phyloP scores from a whole-genome alignment of 2,113 vertebrate species.

The Saguinus imperator region DNA sequence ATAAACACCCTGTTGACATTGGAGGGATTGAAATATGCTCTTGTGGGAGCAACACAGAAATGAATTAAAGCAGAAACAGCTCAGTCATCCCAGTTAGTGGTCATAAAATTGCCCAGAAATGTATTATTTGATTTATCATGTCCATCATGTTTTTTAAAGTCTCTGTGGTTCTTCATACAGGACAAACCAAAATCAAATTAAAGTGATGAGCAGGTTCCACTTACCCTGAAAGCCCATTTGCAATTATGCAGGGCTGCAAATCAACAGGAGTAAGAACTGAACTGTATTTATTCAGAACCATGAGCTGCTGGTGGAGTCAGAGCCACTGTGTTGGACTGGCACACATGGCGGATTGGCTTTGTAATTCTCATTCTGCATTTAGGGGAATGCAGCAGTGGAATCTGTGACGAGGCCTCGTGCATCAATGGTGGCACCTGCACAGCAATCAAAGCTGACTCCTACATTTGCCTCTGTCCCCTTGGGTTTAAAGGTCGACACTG shows the following conservation, averaged over 20 bases:
- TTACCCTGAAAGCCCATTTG: background rate
- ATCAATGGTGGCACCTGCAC: conserved; percentile 92
- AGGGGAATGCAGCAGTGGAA: conserved; percentile 95
- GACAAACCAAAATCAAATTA: background rate
- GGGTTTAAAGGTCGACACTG: conserved; percentile 94
- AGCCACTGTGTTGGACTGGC: background rate
- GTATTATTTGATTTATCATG: conserved; percentile 12
- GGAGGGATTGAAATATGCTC: background rate
- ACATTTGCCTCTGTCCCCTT: conserved; percentile 95
- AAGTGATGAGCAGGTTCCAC: background rate
- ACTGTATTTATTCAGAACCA: background rate
- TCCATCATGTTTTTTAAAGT: background rate
- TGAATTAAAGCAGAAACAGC: conserved; percentile 14
- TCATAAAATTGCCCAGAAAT: background rate
- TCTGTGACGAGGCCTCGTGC: conserved; percentile 92
- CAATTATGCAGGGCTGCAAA: background rate
- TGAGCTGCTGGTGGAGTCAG: background rate
- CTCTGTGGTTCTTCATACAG: background rate
- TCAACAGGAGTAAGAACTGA: background rate
- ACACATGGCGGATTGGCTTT: background rate
- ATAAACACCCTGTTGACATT: conserved; percentile 38
- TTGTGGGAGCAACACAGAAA: conserved; percentile 30
- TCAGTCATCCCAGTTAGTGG: background rate
- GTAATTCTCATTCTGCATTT: background rate
- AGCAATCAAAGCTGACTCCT: conserved; percentile 89